Conservation (phyloP, 2,113 vertebrate genomes). For the Upupa epops region DNA sequence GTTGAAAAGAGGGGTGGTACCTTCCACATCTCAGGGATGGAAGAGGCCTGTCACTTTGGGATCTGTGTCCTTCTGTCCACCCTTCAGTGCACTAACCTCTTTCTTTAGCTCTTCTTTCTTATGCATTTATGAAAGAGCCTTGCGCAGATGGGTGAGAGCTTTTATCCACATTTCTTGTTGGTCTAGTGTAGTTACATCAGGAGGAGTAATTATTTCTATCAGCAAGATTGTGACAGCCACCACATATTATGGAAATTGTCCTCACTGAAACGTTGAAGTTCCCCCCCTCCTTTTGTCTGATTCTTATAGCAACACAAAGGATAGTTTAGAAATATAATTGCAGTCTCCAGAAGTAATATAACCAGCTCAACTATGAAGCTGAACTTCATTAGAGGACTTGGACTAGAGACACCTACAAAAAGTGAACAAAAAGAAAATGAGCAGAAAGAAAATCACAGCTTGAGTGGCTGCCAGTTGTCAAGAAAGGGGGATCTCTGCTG, state of each 20-base stretch:
- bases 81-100: neutral
- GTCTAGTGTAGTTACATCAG: conserved; percentile 23
- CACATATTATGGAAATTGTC: conserved; percentile 61
- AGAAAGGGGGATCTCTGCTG: neutral
- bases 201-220: conserved; percentile 63
- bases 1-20: neutral
- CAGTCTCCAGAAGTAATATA: conserved; percentile 37
- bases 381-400: neutral
- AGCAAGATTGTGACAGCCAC: conserved; percentile 67
- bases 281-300: conserved; percentile 3
- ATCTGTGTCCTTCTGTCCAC: neutral
- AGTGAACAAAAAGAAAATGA: neutral
- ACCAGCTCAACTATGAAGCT: conserved; percentile 8
- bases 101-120: neutral
- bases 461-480: conserved; percentile 30
- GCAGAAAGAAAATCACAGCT: neutral
- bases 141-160: conserved; percentile 9
- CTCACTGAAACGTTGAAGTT: neutral
- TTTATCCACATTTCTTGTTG: neutral
- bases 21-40: neutral
- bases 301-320: conserved; percentile 20
- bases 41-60: neutral
- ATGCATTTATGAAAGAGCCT: conserved; percentile 1
- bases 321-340: conserved; percentile 44
- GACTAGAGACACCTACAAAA: conserved; percentile 15